Conservation (phyloP, 2,797 vertebrate genomes). For the Cynodonichthys magdalenae region DNA sequence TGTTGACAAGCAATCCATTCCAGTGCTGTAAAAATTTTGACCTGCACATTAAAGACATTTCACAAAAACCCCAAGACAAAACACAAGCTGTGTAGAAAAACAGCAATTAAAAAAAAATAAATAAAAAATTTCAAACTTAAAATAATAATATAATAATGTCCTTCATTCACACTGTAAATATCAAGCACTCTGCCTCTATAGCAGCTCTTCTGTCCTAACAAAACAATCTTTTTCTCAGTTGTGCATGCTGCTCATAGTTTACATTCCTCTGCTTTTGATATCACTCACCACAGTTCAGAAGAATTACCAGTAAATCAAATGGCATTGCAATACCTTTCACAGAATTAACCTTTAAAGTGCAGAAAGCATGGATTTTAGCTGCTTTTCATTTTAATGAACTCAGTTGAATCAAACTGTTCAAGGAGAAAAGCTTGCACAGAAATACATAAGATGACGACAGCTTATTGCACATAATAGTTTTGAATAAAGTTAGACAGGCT, state of each 20-base stretch:
- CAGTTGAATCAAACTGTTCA: background rate
- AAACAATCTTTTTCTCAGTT: constrained; percentile 50
- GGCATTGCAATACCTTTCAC: constrained; percentile 25
- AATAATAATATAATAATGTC: constrained; percentile 13
- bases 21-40: no score
- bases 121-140: constrained; percentile 3
- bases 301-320: constrained; percentile 52
- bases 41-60: background rate
- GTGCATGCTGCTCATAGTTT: constrained; percentile 66
- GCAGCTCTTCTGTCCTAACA: constrained; percentile 45
- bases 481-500: no score
- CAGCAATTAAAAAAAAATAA: background rate
- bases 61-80: background rate
- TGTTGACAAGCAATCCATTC: no score
- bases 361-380: constrained; percentile 3
- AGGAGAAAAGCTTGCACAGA: background rate
- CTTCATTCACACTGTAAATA: constrained; percentile 51
- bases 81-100: background rate
- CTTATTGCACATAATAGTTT: no score
- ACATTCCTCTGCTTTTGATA: constrained; percentile 73
- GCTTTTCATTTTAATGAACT: constrained; percentile 1
- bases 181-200: constrained; percentile 36
- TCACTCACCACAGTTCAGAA: constrained; percentile 54
- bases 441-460: background rate
- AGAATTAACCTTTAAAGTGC: constrained; percentile 26